Evolutionary conservation across 2,113 vertebrate species (phyloP), one percentile per base, ranked within the genome.

Genomic region (Mirza zaza): DNA sequence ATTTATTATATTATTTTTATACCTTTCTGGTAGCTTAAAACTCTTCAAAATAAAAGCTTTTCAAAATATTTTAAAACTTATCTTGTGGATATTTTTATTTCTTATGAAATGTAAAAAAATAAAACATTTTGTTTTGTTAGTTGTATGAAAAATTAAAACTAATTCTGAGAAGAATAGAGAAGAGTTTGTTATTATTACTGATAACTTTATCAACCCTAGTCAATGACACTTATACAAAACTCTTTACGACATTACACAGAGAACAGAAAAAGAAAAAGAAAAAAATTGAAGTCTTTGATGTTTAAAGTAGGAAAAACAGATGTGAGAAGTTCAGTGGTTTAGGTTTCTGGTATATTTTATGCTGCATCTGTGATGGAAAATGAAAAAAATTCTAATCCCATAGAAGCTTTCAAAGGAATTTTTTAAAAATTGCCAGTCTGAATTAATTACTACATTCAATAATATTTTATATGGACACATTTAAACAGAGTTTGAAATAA

Each of bases 401-500:
- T 17, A 76, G 63, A 95, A 80, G 23, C 13, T 76, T 91, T 92
- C 76, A 87, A 52, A 71, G 92, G 70, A 96, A 73, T 67, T 88
- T 86, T 70, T 75, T 9, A 8, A 20, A 73, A 97, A 94, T 95
- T 90, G 32, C 39, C 88, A 94, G 63, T 91, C 85, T 59, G 65
- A 96, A 59, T 93, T 79, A 96, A 96, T 91, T 93, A 92, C 20
- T 88, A 90, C 48, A 92, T 90, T 88, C 48, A 91, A 50, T 81
- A 88, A 90, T 90, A 95, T 95, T 94, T 90, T 90, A 92, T 77
- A 65, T 85, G 65, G 71, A 82, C 25, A 93, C 45, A 77, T 97
- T 96, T 76, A 95, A 90, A 80, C 50, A 91, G 9, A 91, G 9
- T 75, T 97, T 93, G 79, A 86, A 95, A 81, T 91, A 90, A 52